Conservation (phyloP, 2,797 vertebrate species). For the Spinus olivaceus region DNA sequence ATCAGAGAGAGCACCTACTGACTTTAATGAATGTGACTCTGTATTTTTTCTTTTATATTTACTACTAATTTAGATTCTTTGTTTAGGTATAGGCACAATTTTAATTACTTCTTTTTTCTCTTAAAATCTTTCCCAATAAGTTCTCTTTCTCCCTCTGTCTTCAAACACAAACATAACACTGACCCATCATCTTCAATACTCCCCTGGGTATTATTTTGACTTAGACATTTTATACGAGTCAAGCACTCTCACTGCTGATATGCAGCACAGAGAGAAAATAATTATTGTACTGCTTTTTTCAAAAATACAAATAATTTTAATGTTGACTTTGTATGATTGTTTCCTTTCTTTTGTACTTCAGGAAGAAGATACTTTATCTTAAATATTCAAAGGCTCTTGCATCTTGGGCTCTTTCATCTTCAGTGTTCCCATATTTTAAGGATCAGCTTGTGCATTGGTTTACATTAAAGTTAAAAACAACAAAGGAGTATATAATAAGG, state of each 20-base stretch:
- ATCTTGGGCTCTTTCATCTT: neutral
- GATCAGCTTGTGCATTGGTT: neutral
- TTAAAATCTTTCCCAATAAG: neutral
- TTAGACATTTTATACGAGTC: rapidly evolving
- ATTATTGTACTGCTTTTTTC: neutral
- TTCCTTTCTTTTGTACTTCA: neutral
- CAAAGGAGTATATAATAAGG: rapidly evolving
- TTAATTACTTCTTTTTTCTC: neutral
- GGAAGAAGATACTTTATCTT: neutral
- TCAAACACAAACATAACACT: neutral
- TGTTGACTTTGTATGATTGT: neutral
- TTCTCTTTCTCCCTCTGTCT: neutral
- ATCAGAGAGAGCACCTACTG: neutral
- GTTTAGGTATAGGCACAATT: neutral
- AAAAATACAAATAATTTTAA: neutral
- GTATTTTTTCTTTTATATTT: neutral
- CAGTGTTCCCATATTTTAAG: neutral
- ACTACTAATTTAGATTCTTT: neutral
- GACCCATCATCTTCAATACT: neutral
- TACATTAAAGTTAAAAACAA: neutral
- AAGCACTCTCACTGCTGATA: neutral
- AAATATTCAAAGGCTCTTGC: neutral
- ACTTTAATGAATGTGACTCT: neutral
- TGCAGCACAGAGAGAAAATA: neutral
- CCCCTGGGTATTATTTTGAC: neutral